phyloP scores from a whole-genome alignment of 2,888 invertebrate species.

The Habrosyne pyritoides region DNA sequence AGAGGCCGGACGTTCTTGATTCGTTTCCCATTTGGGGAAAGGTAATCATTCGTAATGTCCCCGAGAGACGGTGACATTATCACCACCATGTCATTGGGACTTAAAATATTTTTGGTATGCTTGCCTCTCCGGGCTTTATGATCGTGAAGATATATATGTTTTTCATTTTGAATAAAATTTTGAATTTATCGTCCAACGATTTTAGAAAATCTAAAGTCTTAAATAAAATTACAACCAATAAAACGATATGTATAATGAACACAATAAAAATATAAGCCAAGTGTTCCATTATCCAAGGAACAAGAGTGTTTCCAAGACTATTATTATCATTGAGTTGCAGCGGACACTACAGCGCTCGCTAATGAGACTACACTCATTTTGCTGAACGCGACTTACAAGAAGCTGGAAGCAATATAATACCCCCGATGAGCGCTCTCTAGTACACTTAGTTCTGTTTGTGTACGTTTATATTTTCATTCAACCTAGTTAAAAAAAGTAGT shows the following conservation, averaged over 20 bases:
- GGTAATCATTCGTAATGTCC: no score
- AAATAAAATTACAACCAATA: no score
- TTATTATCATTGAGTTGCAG: slow-evolving; percentile 1
- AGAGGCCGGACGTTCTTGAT: no score
- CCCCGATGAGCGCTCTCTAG: background rate
- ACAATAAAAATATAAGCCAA: background rate
- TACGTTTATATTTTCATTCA: background rate
- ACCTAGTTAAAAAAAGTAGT: background rate
- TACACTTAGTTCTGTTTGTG: background rate
- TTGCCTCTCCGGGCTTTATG: no score
- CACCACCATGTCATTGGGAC: no score
- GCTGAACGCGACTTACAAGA: background rate
- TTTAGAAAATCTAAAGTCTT: no score
- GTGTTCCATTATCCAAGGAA: background rate
- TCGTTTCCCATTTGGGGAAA: no score
- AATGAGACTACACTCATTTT: background rate
- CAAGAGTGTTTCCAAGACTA: background rate
- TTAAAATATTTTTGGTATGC: no score
- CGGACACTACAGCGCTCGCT: background rate
- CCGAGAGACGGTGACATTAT: no score
- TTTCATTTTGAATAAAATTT: no score
- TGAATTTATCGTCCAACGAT: no score
- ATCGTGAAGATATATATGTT: no score
- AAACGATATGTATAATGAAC: background rate
- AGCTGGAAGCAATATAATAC: background rate